Evolutionary conservation across 2,113 vertebrate genomes (phyloP).

Genomic region (Oreochromis tanganicae): DNA sequence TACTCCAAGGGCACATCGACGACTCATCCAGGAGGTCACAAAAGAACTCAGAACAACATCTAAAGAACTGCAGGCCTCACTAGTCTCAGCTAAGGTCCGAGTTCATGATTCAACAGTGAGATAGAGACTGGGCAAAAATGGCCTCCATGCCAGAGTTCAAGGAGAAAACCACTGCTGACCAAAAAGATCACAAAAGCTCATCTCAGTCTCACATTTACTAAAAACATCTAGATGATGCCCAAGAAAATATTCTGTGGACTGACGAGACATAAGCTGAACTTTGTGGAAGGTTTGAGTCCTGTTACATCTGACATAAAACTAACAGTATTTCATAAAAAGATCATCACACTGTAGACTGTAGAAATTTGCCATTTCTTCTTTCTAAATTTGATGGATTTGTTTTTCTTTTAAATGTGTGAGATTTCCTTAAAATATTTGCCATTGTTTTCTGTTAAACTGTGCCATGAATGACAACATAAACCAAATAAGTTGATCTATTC

Average conservation of each 20-base stretch:
- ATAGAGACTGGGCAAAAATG: background rate
- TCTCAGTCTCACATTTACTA: background rate
- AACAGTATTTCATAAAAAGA: background rate
- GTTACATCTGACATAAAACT: background rate
- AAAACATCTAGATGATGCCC: background rate
- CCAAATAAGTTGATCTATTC: background rate
- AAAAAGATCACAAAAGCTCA: background rate
- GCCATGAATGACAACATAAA: background rate
- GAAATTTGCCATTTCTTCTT: background rate
- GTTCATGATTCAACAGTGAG: background rate
- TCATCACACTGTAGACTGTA: background rate
- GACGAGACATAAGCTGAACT: background rate
- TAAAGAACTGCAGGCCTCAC: background rate
- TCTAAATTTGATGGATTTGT: no score
- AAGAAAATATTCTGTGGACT: background rate
- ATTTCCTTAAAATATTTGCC: no score
- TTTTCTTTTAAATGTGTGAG: no score
- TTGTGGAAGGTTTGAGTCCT: fast-evolving
- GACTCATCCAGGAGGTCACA: background rate
- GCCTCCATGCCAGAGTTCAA: background rate
- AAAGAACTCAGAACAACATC: background rate
- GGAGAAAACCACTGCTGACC: background rate
- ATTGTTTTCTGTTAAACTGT: background rate
- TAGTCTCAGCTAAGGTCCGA: background rate
- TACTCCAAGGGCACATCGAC: background rate